phyloP scores from a whole-genome alignment of 1,140 invertebrate genomes.

The Drosophila biarmipes region DNA sequence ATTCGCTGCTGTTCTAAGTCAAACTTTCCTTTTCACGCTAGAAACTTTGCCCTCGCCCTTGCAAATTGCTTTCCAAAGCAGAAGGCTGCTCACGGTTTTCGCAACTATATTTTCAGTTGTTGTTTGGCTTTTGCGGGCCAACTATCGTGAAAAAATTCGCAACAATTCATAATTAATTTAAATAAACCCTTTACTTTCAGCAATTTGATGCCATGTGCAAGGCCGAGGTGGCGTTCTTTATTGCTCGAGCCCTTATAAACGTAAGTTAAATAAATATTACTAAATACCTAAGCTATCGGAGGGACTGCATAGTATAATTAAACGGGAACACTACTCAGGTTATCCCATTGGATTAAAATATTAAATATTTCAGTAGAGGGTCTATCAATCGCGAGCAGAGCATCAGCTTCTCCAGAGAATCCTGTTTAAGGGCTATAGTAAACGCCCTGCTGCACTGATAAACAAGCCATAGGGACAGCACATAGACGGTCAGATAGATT shows the following conservation, averaged over 20 bases:
- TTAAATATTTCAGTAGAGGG: neutral
- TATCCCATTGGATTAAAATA: neutral
- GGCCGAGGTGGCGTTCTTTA: slow-evolving; percentile 90
- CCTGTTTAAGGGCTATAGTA: neutral
- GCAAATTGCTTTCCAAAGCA: slow-evolving; percentile 40
- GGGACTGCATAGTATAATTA: neutral
- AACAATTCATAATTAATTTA: slow-evolving; percentile 25
- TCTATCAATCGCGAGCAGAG: neutral
- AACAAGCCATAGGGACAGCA: neutral
- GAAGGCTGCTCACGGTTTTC: slow-evolving; percentile 22
- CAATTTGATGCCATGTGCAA: slow-evolving; percentile 91
- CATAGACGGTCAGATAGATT: neutral
- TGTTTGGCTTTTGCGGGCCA: slow-evolving; percentile 21
- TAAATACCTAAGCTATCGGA: neutral
- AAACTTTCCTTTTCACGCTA: slow-evolving; percentile 38
- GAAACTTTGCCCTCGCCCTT: slow-evolving; percentile 2
- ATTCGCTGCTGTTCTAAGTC: slow-evolving; percentile 15
- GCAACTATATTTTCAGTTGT: slow-evolving; percentile 37
- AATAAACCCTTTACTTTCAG: slow-evolving; percentile 85
- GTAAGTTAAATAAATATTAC: slow-evolving; percentile 86
- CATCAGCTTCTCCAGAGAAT: neutral
- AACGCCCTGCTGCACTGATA: neutral
- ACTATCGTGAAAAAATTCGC: slow-evolving; percentile 15
- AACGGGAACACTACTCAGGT: neutral
- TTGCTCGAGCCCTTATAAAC: slow-evolving; percentile 88